These are phyloP conservation scores for Nebria brevicollis DNA, from an alignment of 2,888 invertebrate species.

Conservation along the genomic window DNA sequence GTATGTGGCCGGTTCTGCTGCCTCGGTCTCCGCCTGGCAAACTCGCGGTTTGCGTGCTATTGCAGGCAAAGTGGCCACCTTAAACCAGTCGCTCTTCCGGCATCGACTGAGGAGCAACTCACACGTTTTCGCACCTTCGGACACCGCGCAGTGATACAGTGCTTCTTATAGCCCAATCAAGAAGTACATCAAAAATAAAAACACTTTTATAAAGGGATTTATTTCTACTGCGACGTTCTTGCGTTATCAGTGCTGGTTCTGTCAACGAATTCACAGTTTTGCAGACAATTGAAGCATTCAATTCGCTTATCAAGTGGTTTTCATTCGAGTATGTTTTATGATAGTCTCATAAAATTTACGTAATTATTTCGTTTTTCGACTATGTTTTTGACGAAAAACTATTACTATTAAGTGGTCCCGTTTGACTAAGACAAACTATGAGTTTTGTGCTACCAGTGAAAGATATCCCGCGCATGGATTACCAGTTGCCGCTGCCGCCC, in stretches of 20 bases:
- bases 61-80: constrained; percentile 12
- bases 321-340: not conserved
- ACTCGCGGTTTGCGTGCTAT: constrained; percentile 1
- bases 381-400: not conserved
- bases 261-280: too few relatives aligned
- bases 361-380: not conserved
- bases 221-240: too few relatives aligned
- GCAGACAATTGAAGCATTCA: too few relatives aligned
- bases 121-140: constrained; percentile 3
- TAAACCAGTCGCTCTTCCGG: constrained; percentile 9
- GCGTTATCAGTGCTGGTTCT: too few relatives aligned
- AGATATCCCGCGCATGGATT: constrained; percentile 61
- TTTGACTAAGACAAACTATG: constrained; percentile 51
- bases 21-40: not conserved
- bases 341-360: not conserved
- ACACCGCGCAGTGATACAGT: not conserved
- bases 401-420: not conserved
- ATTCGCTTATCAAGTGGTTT: not conserved
- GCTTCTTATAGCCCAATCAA: not conserved
- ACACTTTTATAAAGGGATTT: too few relatives aligned
- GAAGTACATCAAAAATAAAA: too few relatives aligned
- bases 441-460: constrained; percentile 64
- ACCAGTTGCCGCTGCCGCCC: constrained; percentile 67
- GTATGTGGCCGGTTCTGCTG: constrained; percentile 5
- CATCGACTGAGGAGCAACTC: constrained; percentile 9